These are phyloP conservation scores for Dryococelus australis DNA, from an alignment of 2,888 invertebrate species.

Conservation along the genomic window DNA sequence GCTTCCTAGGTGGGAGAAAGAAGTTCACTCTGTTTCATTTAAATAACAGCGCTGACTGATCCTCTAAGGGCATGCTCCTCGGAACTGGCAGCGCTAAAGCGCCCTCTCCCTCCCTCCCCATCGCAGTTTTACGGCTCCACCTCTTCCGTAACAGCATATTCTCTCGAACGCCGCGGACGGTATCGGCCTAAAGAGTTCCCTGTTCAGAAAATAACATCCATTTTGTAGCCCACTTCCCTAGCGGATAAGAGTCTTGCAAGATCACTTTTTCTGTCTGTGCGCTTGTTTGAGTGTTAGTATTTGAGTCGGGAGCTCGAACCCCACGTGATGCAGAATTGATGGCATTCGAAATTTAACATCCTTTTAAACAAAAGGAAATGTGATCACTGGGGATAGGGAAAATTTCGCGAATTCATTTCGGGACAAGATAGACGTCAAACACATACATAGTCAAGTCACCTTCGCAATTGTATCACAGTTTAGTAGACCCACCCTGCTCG, in stretches of 20 bases:
- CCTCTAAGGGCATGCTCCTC: background rate
- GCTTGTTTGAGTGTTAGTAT: background rate
- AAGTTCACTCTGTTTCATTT: background rate
- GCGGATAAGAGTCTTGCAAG: background rate
- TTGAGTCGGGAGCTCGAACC: too few relatives aligned
- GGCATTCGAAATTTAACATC: too few relatives aligned
- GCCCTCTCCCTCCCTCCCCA: background rate
- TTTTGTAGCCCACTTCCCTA: background rate
- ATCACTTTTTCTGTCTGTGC: background rate
- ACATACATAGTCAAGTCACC: too few relatives aligned
- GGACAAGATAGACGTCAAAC: too few relatives aligned
- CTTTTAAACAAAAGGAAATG: too few relatives aligned
- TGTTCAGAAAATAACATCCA: background rate
- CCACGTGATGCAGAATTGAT: too few relatives aligned
- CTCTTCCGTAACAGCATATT: background rate
- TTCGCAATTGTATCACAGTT: too few relatives aligned
- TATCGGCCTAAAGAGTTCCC: too few relatives aligned
- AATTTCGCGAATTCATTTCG: too few relatives aligned
- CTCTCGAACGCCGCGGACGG: background rate
- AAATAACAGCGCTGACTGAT: background rate
- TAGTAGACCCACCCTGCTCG: too few relatives aligned
- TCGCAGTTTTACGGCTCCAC: background rate
- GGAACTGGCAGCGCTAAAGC: background rate
- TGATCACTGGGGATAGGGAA: too few relatives aligned
- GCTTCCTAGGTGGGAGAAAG: background rate